A percentile compares a stretch with the other conserved stretches of the same genome.
phyloP scores from a whole-genome alignment of 2,888 invertebrate genomes.

The Esperia sulphurella region DNA sequence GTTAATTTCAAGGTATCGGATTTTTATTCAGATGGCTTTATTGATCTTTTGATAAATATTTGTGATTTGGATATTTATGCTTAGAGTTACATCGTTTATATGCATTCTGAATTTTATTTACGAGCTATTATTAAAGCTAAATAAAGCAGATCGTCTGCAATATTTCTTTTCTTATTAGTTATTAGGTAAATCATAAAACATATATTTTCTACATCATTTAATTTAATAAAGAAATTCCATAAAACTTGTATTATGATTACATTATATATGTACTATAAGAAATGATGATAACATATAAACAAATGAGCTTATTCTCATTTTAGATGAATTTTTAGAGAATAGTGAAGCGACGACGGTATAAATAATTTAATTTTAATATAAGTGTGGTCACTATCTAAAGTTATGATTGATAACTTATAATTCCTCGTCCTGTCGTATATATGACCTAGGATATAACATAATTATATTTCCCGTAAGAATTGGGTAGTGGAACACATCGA shows the following conservation, averaged over 20 bases:
- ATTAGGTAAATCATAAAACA: no score
- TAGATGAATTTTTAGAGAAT: slow-evolving; percentile 16
- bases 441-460: not conserved
- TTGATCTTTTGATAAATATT: no score
- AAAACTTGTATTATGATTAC: not conserved
- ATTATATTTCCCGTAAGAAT: not conserved
- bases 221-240: no score
- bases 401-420: not conserved
- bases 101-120: not conserved
- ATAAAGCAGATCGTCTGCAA: no score
- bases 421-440: not conserved
- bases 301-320: slow-evolving; percentile 36
- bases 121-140: not conserved
- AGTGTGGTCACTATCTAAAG: not conserved
- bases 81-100: no score
- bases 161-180: no score
- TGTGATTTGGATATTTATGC: no score
- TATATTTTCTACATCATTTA: no score
- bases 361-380: no score
- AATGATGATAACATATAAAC: slow-evolving; percentile 6
- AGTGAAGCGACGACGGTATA: slow-evolving; percentile 2
- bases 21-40: no score
- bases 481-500: not conserved
- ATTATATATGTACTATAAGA: not conserved
- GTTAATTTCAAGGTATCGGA: no score